phyloP scores from a whole-genome alignment of 1,140 invertebrate genomes.

The Eubasilissa regina region DNA sequence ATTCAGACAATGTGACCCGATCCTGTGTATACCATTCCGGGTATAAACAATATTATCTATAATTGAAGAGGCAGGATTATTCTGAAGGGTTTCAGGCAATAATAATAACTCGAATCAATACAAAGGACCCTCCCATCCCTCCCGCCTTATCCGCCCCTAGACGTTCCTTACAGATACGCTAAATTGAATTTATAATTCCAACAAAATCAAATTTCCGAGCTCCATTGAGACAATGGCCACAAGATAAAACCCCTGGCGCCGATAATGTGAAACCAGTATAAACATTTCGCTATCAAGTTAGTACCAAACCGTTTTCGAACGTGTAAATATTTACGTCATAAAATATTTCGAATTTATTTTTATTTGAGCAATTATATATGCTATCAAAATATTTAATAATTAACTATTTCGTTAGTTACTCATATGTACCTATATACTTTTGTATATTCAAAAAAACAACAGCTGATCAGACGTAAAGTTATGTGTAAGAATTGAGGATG shows the following conservation, averaged over 20 bases:
- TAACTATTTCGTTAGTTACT: no score
- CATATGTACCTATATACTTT: no score
- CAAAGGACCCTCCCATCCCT: constrained; percentile 9
- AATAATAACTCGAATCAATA: constrained; percentile 47
- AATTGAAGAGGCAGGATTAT: constrained; percentile 45
- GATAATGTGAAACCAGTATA: neutral
- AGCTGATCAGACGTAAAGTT: no score
- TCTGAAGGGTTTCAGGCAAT: constrained; percentile 45
- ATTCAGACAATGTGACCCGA: constrained; percentile 2
- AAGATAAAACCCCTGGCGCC: neutral
- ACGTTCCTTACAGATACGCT: constrained; percentile 49
- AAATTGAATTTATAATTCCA: constrained; percentile 41
- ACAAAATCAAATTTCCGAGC: constrained; percentile 40
- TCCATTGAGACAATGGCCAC: constrained; percentile 13
- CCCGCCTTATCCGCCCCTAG: constrained; percentile 26
- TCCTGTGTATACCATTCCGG: neutral
- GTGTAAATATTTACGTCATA: no score
- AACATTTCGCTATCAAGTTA: neutral
- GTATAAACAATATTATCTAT: constrained; percentile 51
- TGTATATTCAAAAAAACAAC: no score
- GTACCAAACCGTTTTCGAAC: neutral
- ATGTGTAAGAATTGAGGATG: no score
- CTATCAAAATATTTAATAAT: no score
- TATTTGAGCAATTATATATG: no score
- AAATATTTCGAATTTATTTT: no score